Evolutionary conservation across 2,888 invertebrate genomes (phyloP).

Genomic region (Phasia obesa): DNA sequence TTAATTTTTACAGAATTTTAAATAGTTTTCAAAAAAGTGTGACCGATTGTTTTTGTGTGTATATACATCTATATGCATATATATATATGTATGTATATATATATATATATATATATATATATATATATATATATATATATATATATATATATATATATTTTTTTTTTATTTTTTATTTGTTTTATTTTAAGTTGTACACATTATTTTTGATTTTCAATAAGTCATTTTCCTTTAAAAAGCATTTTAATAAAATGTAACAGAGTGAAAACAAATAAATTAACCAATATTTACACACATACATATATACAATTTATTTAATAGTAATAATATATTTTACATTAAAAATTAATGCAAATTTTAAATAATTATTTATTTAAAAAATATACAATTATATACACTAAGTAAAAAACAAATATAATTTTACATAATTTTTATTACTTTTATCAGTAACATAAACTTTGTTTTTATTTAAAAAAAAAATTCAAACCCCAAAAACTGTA

Average conservation of each 20-base stretch:
- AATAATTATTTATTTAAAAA: slow-evolving; percentile 40
- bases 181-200: too few relatives aligned
- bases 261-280: slow-evolving; percentile 27
- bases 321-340: slow-evolving; percentile 41
- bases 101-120: too few relatives aligned
- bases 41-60: too few relatives aligned
- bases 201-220: too few relatives aligned
- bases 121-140: too few relatives aligned
- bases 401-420: slow-evolving; percentile 24
- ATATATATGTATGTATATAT: too few relatives aligned
- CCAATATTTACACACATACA: slow-evolving; percentile 35
- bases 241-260: slow-evolving; percentile 43
- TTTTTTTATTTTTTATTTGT: too few relatives aligned
- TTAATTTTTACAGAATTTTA: too few relatives aligned
- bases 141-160: too few relatives aligned
- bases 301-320: slow-evolving; percentile 32
- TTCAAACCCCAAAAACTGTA: slow-evolving; percentile 68
- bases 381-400: slow-evolving; percentile 45
- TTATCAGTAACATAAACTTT: slow-evolving; percentile 33
- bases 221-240: slow-evolving; percentile 40
- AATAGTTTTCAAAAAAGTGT: too few relatives aligned
- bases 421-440: slow-evolving; percentile 44
- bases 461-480: slow-evolving; percentile 45
- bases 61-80: too few relatives aligned
- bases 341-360: slow-evolving; percentile 59